Conservation (phyloP, 92 coral and sea anemone genomes). For the Bergia puertoricense region DNA sequence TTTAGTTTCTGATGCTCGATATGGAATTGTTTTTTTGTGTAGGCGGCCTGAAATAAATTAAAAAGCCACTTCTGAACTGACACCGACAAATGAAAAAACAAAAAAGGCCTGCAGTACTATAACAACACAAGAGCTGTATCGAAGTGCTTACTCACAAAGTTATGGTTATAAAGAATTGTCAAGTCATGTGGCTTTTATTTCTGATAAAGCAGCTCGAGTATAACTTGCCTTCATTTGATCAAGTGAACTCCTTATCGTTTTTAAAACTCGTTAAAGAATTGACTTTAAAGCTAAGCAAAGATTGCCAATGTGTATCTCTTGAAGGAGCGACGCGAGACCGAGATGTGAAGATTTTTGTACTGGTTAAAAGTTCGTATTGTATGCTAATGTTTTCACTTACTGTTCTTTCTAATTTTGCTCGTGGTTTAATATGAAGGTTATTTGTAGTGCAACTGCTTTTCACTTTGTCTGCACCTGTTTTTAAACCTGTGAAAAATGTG, state of each 20-base stretch:
- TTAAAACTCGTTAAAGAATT: background rate
- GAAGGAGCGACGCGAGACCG: background rate
- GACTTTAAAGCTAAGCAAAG: background rate
- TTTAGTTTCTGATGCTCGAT: background rate
- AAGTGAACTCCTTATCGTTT: slow-evolving; percentile 17
- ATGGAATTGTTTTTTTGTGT: background rate
- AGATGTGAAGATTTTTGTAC: background rate
- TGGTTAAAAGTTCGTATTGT: slow-evolving; percentile 13
- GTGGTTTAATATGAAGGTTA: slow-evolving; percentile 46
- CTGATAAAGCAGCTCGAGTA: background rate
- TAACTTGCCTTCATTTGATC: slow-evolving; percentile 23
- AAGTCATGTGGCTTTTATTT: background rate
- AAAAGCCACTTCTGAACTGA: slow-evolving; percentile 21
- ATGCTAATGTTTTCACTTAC: slow-evolving; percentile 29
- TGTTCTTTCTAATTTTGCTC: slow-evolving; percentile 28
- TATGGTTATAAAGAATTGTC: background rate
- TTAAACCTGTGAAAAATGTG: slow-evolving; percentile 40
- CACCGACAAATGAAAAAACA: slow-evolving; percentile 7
- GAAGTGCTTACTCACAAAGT: slow-evolving; percentile 14
- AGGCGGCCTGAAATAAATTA: background rate
- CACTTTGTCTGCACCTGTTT: slow-evolving; percentile 40
- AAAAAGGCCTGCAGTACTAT: background rate
- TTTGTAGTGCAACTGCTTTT: slow-evolving; percentile 41
- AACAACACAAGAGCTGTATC: background rate
- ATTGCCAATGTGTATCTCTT: background rate